A percentile compares a stretch with the other conserved stretches of the same genome.
Evolutionary conservation across 2,888 invertebrate genomes (phyloP).

Genomic region (Odontothrips loti): DNA sequence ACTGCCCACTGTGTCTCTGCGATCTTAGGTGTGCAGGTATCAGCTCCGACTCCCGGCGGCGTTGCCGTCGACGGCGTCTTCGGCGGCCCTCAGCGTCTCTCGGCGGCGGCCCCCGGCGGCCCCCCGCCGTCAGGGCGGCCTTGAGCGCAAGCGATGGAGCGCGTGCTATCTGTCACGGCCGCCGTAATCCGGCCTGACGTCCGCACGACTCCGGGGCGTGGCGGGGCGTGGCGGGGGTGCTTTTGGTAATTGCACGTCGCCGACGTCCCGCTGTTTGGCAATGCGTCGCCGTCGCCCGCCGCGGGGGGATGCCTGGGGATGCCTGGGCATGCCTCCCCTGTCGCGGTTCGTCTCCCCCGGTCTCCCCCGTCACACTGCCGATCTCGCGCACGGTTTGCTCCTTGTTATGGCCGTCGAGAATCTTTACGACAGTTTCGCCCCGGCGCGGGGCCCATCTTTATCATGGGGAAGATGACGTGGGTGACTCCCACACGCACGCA

Average conservation of each 20-base stretch:
- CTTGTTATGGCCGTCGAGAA: background rate
- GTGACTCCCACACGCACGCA: background rate
- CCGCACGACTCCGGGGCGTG: background rate
- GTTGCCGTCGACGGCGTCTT: no score
- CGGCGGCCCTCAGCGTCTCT: background rate
- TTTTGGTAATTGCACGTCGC: no score
- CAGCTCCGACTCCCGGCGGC: no score
- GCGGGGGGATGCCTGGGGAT: no score
- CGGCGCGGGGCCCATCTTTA: background rate
- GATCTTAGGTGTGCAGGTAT: no score
- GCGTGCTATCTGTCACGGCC: slow-evolving; percentile 1
- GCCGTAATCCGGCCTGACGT: background rate
- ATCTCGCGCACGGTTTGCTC: slow-evolving; percentile 1
- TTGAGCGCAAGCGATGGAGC: background rate
- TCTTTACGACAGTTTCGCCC: background rate
- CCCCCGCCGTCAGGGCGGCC: background rate
- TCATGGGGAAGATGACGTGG: background rate
- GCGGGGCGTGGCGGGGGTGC: background rate
- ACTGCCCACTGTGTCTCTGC: no score
- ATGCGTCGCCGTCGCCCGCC: no score
- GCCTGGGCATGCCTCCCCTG: background rate
- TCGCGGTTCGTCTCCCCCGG: background rate
- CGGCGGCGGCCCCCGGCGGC: background rate
- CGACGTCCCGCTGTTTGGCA: no score
- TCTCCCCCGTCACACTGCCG: background rate